phyloP scores from a whole-genome alignment of 2,797 vertebrate genomes.

The Gymnothorax reevesii region DNA sequence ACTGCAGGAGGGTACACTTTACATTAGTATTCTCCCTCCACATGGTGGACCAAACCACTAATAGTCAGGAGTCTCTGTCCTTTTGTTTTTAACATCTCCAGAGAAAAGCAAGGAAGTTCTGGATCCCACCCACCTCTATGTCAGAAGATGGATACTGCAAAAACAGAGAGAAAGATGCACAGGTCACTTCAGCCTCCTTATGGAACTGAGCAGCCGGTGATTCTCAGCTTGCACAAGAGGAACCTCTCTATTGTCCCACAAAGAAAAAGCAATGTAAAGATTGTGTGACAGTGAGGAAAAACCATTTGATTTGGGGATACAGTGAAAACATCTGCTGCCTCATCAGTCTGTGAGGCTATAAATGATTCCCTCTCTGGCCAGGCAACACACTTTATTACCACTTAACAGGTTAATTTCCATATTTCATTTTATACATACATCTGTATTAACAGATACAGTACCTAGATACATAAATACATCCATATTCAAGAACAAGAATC shows the following conservation, averaged over 20 bases:
- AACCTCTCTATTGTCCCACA: not conserved
- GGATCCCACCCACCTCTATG: not conserved
- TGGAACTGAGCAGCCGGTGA: constrained; percentile 28
- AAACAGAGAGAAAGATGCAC: not conserved
- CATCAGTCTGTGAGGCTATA: constrained; percentile 39
- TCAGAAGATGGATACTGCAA: not conserved
- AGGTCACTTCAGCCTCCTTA: constrained; percentile 26
- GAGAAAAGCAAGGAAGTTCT: not conserved
- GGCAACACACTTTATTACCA: constrained; percentile 40
- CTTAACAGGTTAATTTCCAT: constrained; percentile 25
- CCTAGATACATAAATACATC: constrained; percentile 29
- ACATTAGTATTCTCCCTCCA: not conserved
- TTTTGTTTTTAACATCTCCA: constrained; percentile 32
- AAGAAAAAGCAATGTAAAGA: not conserved
- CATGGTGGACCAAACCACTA: not conserved
- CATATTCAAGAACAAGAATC: constrained; percentile 47
- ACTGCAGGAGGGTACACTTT: not conserved
- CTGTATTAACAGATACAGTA: constrained; percentile 35
- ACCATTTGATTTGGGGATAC: too few species aligned
- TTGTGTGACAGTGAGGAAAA: not conserved
- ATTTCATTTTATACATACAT: constrained; percentile 37
- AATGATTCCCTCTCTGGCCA: constrained; percentile 38
- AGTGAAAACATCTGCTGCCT: not conserved
- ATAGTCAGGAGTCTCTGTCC: not conserved
- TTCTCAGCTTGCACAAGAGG: constrained; percentile 45